A percentile compares a stretch with the other conserved stretches of the same genome.
Evolutionary conservation across 2,113 vertebrate genomes (phyloP).

Genomic region (Aplodontia rufa): DNA sequence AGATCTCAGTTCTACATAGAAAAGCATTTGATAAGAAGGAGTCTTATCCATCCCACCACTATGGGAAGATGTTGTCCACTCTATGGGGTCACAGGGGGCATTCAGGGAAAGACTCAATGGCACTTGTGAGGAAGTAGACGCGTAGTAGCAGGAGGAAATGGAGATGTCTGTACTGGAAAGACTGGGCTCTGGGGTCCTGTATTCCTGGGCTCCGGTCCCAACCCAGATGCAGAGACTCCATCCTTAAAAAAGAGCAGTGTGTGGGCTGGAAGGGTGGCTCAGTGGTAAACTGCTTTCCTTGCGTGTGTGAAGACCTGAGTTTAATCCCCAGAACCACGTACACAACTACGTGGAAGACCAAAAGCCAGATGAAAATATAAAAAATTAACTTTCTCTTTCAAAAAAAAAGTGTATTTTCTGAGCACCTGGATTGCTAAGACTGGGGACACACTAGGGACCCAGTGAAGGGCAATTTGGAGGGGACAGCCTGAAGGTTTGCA

Average conservation of each 20-base stretch:
- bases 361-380: too few species aligned
- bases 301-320: too few species aligned
- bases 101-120: not conserved
- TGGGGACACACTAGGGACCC: accelerated
- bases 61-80: not conserved
- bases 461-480: not conserved
- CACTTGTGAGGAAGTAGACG: too few species aligned
- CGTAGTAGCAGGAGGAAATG: not conserved
- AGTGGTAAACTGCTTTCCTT: too few species aligned
- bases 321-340: too few species aligned
- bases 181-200: not conserved
- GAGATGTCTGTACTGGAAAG: not conserved
- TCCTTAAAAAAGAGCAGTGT: not conserved
- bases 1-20: not conserved
- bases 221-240: not conserved
- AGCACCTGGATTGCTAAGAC: not conserved
- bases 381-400: too few species aligned
- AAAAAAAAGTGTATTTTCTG: not conserved
- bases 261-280: too few species aligned
- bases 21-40: not conserved
- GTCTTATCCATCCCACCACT: not conserved
- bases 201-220: not conserved
- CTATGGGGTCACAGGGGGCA: not conserved
- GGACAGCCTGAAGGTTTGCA: not conserved
- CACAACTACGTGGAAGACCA: too few species aligned